Evolutionary conservation across 2,797 vertebrate genomes (phyloP), one percentile per base, ranked within the genome.

Genomic region (Steatocranus sp.): DNA sequence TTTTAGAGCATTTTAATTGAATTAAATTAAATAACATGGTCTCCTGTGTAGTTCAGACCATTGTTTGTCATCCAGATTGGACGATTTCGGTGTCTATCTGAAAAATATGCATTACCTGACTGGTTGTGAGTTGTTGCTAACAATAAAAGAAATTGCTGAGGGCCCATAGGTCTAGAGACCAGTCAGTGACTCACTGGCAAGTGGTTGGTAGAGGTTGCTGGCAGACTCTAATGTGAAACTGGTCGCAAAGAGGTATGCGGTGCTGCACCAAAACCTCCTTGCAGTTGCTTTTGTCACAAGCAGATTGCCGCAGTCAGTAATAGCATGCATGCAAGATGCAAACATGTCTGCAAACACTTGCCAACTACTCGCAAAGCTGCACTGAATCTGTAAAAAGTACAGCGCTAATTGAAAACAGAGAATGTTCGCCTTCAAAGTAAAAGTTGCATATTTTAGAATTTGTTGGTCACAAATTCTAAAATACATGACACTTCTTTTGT

Each of bases 241-340:
- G 3, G 11, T 38, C 3, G 0, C n/a, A 66, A 41, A 66, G 61
- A 15, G 34, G n/a, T 41, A 3, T 15, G 8, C 6, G 5, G n/a
- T 41, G 34, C 61, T 66, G 36, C 2, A 66, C 34, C 36, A 66
- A 66, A 66, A 38, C 34, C 11, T 41, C 12, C n/a, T 66, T 15
- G 12, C 8, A 41, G 12, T 15, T 66, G 61, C 61, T 66, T 66
- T 66, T 38, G 36, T 15, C 34, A 66, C 61, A 38, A 41, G 61
- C 61, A 41, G 61, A 3, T 66, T 66, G 56, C 18, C 3, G 1
- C 0, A 61, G 0, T 41, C 61, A 66, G 20, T 25, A 43, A 25
- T 14, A 25, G 20, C 9, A 6, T 43, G 63, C 5, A 4, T 41
- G 20, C 5, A 41, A 68, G 36, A 41, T 25, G 36, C 20, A 12